These are phyloP conservation scores for Petrocephalus microphthalmus DNA, from an alignment of 2,113 vertebrate genomes.

Conservation along the genomic window DNA sequence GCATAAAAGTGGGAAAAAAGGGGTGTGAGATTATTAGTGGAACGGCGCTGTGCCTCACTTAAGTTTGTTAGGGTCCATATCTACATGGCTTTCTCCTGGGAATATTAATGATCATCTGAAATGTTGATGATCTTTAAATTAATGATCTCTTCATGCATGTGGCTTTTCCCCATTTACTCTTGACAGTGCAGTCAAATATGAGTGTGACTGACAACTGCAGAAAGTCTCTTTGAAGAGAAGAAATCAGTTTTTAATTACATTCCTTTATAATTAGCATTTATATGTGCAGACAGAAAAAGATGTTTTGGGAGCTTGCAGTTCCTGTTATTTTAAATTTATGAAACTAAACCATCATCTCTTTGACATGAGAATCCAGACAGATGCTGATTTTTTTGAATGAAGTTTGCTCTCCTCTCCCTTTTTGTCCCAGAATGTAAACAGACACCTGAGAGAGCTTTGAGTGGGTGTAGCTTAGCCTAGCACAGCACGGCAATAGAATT, in stretches of 20 bases:
- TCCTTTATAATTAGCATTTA: conserved; percentile 30
- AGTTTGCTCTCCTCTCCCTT: too few relatives aligned
- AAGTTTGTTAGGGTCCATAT: not conserved
- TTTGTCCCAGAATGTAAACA: too few relatives aligned
- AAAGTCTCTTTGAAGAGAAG: conserved; percentile 50
- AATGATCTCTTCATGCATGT: not conserved
- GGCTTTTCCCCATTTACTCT: not conserved
- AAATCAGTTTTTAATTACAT: conserved; percentile 67
- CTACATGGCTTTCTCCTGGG: not conserved
- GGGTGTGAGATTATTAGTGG: not conserved
- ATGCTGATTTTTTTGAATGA: too few relatives aligned
- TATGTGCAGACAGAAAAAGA: not conserved
- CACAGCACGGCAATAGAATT: not conserved
- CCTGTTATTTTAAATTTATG: too few relatives aligned
- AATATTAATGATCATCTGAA: not conserved
- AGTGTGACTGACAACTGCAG: conserved; percentile 53
- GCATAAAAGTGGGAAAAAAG: not conserved
- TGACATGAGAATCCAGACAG: too few relatives aligned
- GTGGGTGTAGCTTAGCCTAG: too few relatives aligned
- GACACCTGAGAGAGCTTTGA: too few relatives aligned
- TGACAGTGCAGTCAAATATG: conserved; percentile 30
- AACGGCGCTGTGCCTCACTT: not conserved
- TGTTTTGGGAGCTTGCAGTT: too few relatives aligned
- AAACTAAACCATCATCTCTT: too few relatives aligned
- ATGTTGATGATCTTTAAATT: not conserved